These are phyloP conservation scores for Macrobrachium nipponense DNA, from an alignment of 1,140 invertebrate species.

Conservation along the genomic window DNA sequence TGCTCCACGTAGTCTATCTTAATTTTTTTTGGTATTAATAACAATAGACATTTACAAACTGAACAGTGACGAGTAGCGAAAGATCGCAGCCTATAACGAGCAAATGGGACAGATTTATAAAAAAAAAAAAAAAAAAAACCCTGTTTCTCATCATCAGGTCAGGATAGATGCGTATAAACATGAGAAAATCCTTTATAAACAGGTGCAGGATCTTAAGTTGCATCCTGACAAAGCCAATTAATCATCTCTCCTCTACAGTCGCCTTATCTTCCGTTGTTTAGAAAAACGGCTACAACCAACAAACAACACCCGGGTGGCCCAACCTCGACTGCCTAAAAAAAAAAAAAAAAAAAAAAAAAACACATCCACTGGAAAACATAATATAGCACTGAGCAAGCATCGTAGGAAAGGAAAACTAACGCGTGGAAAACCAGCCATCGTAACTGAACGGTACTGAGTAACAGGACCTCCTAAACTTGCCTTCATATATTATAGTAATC, in stretches of 20 bases:
- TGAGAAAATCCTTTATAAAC: not conserved
- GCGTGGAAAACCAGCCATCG: too few species aligned
- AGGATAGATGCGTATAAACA: not conserved
- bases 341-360: too few species aligned
- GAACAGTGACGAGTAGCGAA: not conserved
- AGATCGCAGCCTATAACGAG: not conserved
- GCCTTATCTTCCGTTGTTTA: not conserved
- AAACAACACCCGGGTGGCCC: not conserved
- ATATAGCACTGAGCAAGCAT: too few species aligned
- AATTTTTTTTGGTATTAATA: too few species aligned
- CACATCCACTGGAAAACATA: too few species aligned
- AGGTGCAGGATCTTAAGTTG: slow-evolving; percentile 12
- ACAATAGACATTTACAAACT: not conserved
- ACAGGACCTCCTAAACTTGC: too few species aligned
- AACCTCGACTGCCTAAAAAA: not conserved
- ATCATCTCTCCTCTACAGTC: not conserved
- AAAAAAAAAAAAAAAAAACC: not conserved
- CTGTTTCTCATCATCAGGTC: slow-evolving; percentile 9
- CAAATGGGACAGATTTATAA: not conserved
- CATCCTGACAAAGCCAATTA: not conserved
- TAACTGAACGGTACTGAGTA: too few species aligned
- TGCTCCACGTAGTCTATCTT: too few species aligned
- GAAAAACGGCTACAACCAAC: too few species aligned
- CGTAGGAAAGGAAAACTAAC: too few species aligned
- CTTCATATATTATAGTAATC: too few species aligned